Base-by-base conservation (phyloP, 2,888 invertebrate genomes). In the Protodeltote pygarga region DNA sequence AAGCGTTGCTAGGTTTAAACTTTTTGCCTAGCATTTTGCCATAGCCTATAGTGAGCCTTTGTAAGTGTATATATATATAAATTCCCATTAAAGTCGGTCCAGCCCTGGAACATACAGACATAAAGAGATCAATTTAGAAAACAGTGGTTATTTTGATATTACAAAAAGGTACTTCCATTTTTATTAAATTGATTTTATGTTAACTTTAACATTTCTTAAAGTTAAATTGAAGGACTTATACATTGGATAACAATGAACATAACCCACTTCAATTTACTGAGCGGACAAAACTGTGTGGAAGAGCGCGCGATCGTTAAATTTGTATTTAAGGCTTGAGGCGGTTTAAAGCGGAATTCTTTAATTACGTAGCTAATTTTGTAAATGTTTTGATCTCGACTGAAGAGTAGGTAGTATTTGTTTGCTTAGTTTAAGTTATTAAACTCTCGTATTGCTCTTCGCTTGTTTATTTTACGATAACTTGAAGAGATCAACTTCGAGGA, bases 321-420 rank as follows among this genome's bases (percentile, higher is more conserved):
- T 24, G 10, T 35, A 14, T 23, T n/a, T n/a, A 31, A 25, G 21
- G 14, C 14, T 32, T 33, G 14, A 25, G 11, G 13, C 14, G 13
- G 16, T 17, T n/a, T 34, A 21, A 20, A 39, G 35, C 31, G 31
- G 14, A 39, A 20, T 27, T 48, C 39, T 48, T 34, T 47, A 35
- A 53, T 55, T 16, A 32, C 19, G 5, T 17, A 25, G 9, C 6
- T 10, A 29, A 47, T 47, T 23, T 29, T 8, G 38, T 34, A 14
- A 38, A 33, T 14, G 16, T 11, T 11, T 52, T 20, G 10, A 28
- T 38, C 23, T 34, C 14, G n/a, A 47, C 14, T 24, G 10, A 21
- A 47, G 29, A n/a, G 34, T 57, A 16, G 45, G 46, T 24, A 25
- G 28, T 57, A 24, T 20, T 23, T 37, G 25, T 17, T 34, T 17